A percentile compares a stretch with the other conserved stretches of the same genome.
phyloP scores from a whole-genome alignment of 2,797 vertebrate genomes.

The Nyctibius grandis region DNA sequence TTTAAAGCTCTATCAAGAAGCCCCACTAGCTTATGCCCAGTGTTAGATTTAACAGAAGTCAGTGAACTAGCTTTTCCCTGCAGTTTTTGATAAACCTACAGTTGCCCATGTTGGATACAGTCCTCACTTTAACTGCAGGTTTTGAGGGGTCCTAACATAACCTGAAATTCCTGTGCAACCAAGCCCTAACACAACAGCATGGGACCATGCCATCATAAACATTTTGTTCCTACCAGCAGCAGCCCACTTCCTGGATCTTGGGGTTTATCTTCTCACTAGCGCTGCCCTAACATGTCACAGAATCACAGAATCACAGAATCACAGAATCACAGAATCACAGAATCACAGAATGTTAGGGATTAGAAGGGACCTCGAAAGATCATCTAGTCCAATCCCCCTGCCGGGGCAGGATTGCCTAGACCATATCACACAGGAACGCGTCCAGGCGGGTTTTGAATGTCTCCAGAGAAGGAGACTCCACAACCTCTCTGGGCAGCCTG shows the following conservation, averaged over 20 bases:
- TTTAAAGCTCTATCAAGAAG: too few species aligned
- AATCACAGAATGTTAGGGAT: too few species aligned
- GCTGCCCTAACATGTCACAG: neutral
- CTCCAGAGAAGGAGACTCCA: too few species aligned
- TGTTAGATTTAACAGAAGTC: neutral
- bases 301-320: too few species aligned
- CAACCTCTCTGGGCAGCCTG: too few species aligned
- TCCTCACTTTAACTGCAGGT: neutral
- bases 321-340: too few species aligned
- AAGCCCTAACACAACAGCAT: neutral
- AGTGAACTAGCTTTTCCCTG: neutral
- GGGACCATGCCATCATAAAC: neutral
- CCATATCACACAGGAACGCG: too few species aligned
- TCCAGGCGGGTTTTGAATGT: too few species aligned
- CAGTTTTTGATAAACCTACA: neutral
- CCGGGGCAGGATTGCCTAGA: too few species aligned
- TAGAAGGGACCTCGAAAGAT: too few species aligned
- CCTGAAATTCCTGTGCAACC: neutral
- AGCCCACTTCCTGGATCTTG: neutral
- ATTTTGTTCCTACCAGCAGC: neutral
- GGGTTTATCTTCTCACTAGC: neutral
- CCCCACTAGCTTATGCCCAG: too few species aligned
- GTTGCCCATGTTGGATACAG: neutral
- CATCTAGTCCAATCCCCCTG: too few species aligned
- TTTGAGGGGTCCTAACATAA: neutral